phyloP scores from a whole-genome alignment of 2,888 invertebrate species.

The Calliopum simillimum region DNA sequence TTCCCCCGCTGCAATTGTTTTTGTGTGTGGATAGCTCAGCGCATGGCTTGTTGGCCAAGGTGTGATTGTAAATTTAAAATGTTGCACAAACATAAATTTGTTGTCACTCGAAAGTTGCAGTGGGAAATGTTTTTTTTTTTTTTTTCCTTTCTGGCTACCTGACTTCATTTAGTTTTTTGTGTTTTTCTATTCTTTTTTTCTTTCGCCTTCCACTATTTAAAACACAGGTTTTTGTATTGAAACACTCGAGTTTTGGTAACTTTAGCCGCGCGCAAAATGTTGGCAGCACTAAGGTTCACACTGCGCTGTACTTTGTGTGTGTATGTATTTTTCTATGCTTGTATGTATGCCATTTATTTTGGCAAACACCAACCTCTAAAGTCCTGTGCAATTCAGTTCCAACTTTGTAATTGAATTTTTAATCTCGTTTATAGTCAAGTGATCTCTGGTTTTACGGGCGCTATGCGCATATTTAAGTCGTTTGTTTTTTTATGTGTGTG shows the following conservation, averaged over 20 bases:
- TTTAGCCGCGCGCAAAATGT: constrained; percentile 14
- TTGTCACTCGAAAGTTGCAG: constrained; percentile 51
- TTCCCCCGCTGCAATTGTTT: neutral
- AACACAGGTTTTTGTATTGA: constrained; percentile 27
- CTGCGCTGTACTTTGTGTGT: constrained; percentile 34
- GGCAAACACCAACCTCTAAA: constrained; percentile 42
- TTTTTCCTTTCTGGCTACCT: neutral
- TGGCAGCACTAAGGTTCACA: neutral
- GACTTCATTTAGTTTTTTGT: no score
- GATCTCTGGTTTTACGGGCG: constrained; percentile 60
- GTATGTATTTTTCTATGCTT: constrained; percentile 31
- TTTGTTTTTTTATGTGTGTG: constrained; percentile 24
- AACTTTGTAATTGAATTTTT: constrained; percentile 67
- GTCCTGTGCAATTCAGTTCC: constrained; percentile 56
- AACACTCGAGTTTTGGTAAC: constrained; percentile 30
- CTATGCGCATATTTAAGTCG: constrained; percentile 56
- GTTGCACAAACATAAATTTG: constrained; percentile 63
- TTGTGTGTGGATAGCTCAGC: neutral
- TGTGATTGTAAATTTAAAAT: constrained; percentile 64
- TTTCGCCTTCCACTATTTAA: neutral
- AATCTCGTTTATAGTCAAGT: constrained; percentile 67
- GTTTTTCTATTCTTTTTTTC: neutral
- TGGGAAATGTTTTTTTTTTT: constrained; percentile 18
- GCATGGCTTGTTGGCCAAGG: constrained; percentile 34
- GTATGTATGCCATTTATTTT: constrained; percentile 34